A percentile compares a stretch with the other conserved stretches of the same genome.
phyloP scores from a whole-genome alignment of 1,140 invertebrate species.

The Drosophila miranda region DNA sequence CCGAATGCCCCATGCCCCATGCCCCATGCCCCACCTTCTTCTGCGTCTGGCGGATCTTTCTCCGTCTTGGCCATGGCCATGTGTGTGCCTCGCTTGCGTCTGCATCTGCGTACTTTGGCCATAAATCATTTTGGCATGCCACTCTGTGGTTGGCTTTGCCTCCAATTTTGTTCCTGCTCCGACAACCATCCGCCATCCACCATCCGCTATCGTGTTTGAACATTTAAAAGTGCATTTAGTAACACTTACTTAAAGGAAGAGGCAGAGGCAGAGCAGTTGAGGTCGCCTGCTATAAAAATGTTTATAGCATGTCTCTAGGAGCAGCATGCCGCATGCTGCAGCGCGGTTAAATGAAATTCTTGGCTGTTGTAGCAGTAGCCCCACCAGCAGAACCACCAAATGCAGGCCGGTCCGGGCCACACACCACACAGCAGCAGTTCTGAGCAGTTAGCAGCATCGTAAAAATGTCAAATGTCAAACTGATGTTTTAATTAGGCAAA shows the following conservation, averaged over 20 bases:
- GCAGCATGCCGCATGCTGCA: slow-evolving; percentile 42
- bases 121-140: slow-evolving; percentile 81
- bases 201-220: slow-evolving; percentile 70
- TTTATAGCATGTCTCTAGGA: slow-evolving; percentile 71
- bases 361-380: slow-evolving; percentile 42
- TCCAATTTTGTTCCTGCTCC: slow-evolving; percentile 9
- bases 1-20: background rate
- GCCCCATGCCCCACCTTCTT: background rate
- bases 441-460: slow-evolving; percentile 79
- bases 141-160: slow-evolving; percentile 49
- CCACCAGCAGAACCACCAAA: slow-evolving; percentile 28
- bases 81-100: slow-evolving; percentile 17
- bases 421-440: slow-evolving; percentile 50
- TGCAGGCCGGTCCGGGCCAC: slow-evolving; percentile 36
- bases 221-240: slow-evolving; percentile 82
- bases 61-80: slow-evolving; percentile 63
- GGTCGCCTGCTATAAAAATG: slow-evolving; percentile 72
- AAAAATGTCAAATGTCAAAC: slow-evolving; percentile 82
- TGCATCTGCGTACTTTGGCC: slow-evolving; percentile 75
- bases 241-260: slow-evolving; percentile 77
- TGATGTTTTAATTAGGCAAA: slow-evolving; percentile 77
- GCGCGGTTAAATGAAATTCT: slow-evolving; percentile 69
- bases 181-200: slow-evolving; percentile 2
- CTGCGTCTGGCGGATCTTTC: slow-evolving; percentile 9
- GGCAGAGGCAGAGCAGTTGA: background rate